These are phyloP conservation scores for Pseudomugil gertrudae DNA, from an alignment of 2,797 vertebrate genomes.

Conservation along the genomic window DNA sequence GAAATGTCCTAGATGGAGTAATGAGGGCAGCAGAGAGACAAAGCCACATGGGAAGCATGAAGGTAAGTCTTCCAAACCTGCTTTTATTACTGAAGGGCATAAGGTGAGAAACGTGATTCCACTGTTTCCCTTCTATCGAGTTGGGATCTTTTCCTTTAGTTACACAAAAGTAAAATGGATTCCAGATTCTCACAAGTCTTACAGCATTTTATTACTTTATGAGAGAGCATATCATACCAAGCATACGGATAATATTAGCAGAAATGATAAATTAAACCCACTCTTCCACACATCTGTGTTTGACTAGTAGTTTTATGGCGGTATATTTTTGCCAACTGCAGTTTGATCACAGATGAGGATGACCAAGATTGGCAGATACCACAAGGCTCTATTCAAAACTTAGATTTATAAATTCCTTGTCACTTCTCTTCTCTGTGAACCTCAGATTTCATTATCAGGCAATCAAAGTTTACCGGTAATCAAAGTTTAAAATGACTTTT, in stretches of 20 bases:
- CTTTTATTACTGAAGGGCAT: no score
- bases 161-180: background rate
- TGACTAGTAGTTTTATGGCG: background rate
- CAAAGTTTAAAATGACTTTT: background rate
- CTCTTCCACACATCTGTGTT: background rate
- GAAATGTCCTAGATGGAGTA: conserved; percentile 90
- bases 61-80: conserved; percentile 78
- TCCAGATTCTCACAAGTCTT: background rate
- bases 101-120: background rate
- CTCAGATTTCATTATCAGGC: background rate
- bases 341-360: background rate
- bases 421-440: background rate
- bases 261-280: background rate
- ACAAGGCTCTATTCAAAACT: background rate
- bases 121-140: background rate
- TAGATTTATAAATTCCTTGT: background rate
- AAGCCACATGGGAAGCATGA: conserved; percentile 97
- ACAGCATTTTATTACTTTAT: background rate
- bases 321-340: background rate
- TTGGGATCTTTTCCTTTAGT: background rate
- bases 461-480: conserved; percentile 1
- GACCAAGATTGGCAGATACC: background rate
- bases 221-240: background rate
- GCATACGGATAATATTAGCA: background rate
- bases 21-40: conserved; percentile 92